Evolutionary conservation across 2,797 vertebrate species (phyloP), one percentile per base, ranked within the genome.

Genomic region (Todus mexicanus): DNA sequence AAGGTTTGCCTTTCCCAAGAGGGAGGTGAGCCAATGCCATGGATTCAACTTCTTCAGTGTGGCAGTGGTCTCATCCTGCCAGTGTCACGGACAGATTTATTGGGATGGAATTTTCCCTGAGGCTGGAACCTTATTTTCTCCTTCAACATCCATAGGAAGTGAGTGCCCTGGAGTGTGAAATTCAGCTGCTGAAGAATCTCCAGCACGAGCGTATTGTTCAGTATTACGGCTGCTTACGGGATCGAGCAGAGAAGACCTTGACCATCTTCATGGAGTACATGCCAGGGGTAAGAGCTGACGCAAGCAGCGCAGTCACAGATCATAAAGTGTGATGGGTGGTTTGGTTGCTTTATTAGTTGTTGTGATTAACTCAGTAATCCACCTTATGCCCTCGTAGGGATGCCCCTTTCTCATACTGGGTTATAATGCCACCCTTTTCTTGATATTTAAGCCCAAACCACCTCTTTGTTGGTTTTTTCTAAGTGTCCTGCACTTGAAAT

Each of bases 231-330:
- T 99, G 98, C 84, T 96, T 99, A 95, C 98, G 98, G 96, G 99
- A 99, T 94, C 98, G 98, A 84, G 98, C 98, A 1, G 99, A 99
- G 97, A 99, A 98, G 97, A 99, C 98, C 11, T 98, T 99, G 91
- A 99, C 99, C 60, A 99, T 99, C 96, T 99, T 99, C 95, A 99
- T 99, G 99, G 99, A 99, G 97, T 99, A 99, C 97, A 99, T 99
- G 99, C 99, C 99, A 3, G 99, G 99, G 98, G 99, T 99, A 96
- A 96, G 98, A 84, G 68, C 37, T 87, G 63, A 38, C n/a, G 23
- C 15, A 6, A 27, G 43, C 84, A 66, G 51, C 79, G 15, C 22
- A n/a, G 27, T 6, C 4, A 6, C 23, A 35, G 68, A 4, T 48
- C 51, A 25, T 38, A 9, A 35, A n/a, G 69, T 18, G 31, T 47